phyloP scores from a whole-genome alignment of 2,113 vertebrate genomes.

The Amblyopsis rosae region DNA sequence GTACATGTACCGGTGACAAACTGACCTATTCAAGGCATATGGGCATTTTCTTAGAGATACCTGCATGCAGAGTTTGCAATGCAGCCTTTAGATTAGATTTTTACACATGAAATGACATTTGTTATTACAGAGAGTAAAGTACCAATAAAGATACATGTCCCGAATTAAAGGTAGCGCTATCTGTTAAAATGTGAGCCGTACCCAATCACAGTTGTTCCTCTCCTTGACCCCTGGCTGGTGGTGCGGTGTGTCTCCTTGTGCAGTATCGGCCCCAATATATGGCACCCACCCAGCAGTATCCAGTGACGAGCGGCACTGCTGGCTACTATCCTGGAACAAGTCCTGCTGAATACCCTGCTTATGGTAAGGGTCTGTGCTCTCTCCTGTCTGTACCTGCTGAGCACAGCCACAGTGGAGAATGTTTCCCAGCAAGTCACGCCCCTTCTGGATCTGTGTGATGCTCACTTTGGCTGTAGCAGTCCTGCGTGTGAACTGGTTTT shows the following conservation, averaged over 20 bases:
- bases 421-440: not conserved
- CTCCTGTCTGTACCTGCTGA: constrained; percentile 21
- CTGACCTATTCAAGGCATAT: too few species aligned
- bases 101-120: too few species aligned
- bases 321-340: constrained; percentile 91
- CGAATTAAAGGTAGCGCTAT: too few species aligned
- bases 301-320: constrained; percentile 86
- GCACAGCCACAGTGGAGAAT: constrained; percentile 30
- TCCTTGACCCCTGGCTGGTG: too few species aligned
- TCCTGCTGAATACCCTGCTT: constrained; percentile 89
- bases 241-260: constrained; percentile 7
- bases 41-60: too few species aligned
- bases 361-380: constrained; percentile 80
- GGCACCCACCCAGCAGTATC: constrained; percentile 90
- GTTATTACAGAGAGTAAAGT: too few species aligned
- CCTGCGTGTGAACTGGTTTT: constrained; percentile 43
- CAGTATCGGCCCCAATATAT: constrained; percentile 92
- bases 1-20: too few species aligned
- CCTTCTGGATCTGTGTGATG: not conserved
- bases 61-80: too few species aligned
- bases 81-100: too few species aligned
- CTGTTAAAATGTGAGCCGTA: too few species aligned
- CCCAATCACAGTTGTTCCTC: too few species aligned
- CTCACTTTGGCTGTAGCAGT: constrained; percentile 3
- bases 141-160: too few species aligned